These are phyloP conservation scores for Diarsia mendica DNA, from an alignment of 2,888 invertebrate genomes.

Conservation along the genomic window DNA sequence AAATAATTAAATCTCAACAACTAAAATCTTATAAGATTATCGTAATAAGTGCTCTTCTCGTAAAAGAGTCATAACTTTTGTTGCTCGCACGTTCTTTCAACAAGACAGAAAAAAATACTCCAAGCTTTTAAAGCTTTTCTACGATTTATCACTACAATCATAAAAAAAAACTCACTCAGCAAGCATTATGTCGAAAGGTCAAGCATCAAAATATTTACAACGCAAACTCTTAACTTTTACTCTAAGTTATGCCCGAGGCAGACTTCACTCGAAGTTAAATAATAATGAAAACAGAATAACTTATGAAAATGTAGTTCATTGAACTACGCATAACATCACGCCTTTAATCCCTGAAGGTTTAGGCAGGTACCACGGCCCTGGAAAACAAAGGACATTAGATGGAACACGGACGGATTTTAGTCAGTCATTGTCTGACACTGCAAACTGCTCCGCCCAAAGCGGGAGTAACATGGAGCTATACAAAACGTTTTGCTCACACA, in stretches of 20 bases:
- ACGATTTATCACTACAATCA: constrained; percentile 1
- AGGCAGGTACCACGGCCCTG: too few species aligned
- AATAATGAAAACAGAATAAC: neutral
- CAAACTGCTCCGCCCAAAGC: too few species aligned
- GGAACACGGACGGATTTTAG: too few species aligned
- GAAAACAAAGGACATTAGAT: too few species aligned
- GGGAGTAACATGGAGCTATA: too few species aligned
- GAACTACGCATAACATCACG: neutral
- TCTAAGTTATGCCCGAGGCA: constrained; percentile 18
- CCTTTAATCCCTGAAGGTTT: too few species aligned
- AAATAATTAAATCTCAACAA: neutral
- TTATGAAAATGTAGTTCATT: neutral
- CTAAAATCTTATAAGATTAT: neutral
- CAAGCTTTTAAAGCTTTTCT: neutral
- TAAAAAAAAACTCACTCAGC: constrained; percentile 8
- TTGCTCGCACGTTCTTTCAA: neutral
- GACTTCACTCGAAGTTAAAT: neutral
- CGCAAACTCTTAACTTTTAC: constrained; percentile 3
- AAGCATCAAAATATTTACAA: constrained; percentile 20
- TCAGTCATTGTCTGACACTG: too few species aligned
- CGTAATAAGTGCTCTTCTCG: neutral
- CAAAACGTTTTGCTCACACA: too few species aligned
- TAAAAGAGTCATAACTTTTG: neutral
- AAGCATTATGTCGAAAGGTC: constrained; percentile 18
- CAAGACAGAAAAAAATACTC: neutral